phyloP scores from a whole-genome alignment of 2,113 vertebrate genomes.

The Otus sunia region DNA sequence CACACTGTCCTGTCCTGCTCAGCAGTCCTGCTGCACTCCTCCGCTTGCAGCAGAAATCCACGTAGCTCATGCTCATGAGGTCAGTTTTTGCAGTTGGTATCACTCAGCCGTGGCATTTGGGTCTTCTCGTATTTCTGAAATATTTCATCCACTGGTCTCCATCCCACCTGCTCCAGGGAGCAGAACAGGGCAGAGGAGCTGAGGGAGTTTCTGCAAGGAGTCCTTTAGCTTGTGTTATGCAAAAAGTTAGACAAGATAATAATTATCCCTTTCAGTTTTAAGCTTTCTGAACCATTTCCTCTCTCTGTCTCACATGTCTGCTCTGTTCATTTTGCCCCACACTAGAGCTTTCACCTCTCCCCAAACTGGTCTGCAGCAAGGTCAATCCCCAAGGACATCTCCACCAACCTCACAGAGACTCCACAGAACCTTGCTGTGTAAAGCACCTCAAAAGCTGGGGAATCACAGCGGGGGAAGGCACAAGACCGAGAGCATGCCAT shows the following conservation, averaged over 20 bases:
- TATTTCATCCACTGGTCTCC: not conserved
- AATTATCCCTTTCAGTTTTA: not conserved
- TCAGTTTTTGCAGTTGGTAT: not conserved
- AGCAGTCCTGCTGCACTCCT: not conserved
- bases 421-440: not conserved
- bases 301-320: rapidly evolving
- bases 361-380: not conserved
- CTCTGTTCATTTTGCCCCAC: not conserved
- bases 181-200: not conserved
- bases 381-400: not conserved
- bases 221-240: not conserved
- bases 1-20: not conserved
- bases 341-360: not conserved
- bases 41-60: not conserved
- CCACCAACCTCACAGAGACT: not conserved
- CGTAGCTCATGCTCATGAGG: rapidly evolving
- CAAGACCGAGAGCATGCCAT: not conserved
- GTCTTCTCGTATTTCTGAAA: not conserved
- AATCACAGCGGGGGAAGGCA: not conserved
- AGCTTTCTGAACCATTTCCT: not conserved
- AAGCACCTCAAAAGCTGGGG: not conserved
- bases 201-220: not conserved
- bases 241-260: not conserved
- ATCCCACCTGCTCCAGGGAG: not conserved
- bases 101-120: not conserved